Evolutionary conservation across 2,113 vertebrate genomes (phyloP).

Genomic region (Anarrhichthys ocellatus): DNA sequence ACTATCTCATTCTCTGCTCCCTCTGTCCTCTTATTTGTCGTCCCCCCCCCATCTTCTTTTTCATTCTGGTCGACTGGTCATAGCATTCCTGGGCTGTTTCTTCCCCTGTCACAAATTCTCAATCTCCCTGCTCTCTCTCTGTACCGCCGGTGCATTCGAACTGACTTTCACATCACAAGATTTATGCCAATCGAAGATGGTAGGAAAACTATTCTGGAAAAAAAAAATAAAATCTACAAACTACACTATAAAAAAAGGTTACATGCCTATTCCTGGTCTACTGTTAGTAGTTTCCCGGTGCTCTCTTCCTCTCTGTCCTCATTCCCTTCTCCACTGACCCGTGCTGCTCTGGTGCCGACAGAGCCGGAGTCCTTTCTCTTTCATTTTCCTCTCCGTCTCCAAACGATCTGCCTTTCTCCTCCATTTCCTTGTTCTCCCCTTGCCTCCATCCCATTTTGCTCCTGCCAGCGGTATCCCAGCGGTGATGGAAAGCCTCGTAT

Average conservation of each 20-base stretch:
- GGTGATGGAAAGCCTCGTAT: slow-evolving; percentile 62
- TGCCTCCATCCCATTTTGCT: slow-evolving; percentile 50
- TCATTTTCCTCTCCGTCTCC: slow-evolving; percentile 41
- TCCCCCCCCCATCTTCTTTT: slow-evolving; percentile 16
- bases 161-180: slow-evolving; percentile 42
- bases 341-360: slow-evolving; percentile 24
- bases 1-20: slow-evolving; percentile 46
- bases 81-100: slow-evolving; percentile 36
- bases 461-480: slow-evolving; percentile 43
- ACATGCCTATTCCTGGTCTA: background rate
- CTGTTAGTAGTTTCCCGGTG: background rate
- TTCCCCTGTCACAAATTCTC: slow-evolving; percentile 50
- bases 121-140: slow-evolving; percentile 23
- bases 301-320: background rate
- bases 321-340: slow-evolving; percentile 19
- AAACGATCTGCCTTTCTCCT: slow-evolving; percentile 24
- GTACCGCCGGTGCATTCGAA: background rate
- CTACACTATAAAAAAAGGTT: background rate
- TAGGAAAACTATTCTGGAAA: slow-evolving; percentile 16
- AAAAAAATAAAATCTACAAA: background rate
- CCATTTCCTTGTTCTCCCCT: slow-evolving; percentile 15
- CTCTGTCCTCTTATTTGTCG: slow-evolving; percentile 52
- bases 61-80: slow-evolving; percentile 49
- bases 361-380: background rate
- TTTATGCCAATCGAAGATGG: slow-evolving; percentile 11